A percentile compares a stretch with the other conserved stretches of the same genome.
These are phyloP conservation scores for Hipposideros larvatus DNA, from an alignment of 2,797 vertebrate genomes.

Conservation along the genomic window DNA sequence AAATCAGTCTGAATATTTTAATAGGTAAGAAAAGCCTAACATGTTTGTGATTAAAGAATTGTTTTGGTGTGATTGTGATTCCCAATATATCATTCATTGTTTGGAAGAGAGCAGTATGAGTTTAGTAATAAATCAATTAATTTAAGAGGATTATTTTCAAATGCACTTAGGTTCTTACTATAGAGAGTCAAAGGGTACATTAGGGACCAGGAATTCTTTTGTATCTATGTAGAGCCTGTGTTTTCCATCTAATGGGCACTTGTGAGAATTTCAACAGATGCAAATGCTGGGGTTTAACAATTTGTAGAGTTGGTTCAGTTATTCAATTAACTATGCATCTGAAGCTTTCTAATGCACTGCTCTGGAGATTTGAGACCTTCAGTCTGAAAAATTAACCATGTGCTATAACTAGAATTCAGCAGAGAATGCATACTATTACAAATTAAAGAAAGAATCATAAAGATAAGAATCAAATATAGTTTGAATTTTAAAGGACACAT, in stretches of 20 bases:
- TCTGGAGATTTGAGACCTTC: slow-evolving; percentile 14
- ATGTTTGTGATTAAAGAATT: neutral
- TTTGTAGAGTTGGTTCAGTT: slow-evolving; percentile 47
- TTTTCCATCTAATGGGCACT: slow-evolving; percentile 1
- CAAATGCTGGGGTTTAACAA: neutral
- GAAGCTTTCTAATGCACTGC: neutral
- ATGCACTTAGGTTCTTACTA: neutral
- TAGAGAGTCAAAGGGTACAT: neutral
- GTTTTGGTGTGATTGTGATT: neutral
- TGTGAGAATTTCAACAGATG: slow-evolving; percentile 51
- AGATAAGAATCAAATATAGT: neutral
- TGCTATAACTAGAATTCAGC: slow-evolving; percentile 40
- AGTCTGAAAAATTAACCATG: slow-evolving; percentile 31
- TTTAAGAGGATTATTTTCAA: slow-evolving; percentile 35
- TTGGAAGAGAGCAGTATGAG: neutral
- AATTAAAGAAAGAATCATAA: neutral
- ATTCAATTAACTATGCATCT: slow-evolving; percentile 57
- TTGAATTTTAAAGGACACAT: neutral
- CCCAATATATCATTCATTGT: neutral
- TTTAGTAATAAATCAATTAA: slow-evolving; percentile 18
- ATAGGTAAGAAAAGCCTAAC: neutral
- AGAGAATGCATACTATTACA: neutral
- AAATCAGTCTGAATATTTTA: neutral
- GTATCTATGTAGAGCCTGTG: neutral
- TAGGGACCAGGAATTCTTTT: neutral